A percentile compares a stretch with the other conserved stretches of the same genome.
These are phyloP conservation scores for Phytoseiulus persimilis DNA, from an alignment of 2,888 invertebrate genomes.

Conservation along the genomic window DNA sequence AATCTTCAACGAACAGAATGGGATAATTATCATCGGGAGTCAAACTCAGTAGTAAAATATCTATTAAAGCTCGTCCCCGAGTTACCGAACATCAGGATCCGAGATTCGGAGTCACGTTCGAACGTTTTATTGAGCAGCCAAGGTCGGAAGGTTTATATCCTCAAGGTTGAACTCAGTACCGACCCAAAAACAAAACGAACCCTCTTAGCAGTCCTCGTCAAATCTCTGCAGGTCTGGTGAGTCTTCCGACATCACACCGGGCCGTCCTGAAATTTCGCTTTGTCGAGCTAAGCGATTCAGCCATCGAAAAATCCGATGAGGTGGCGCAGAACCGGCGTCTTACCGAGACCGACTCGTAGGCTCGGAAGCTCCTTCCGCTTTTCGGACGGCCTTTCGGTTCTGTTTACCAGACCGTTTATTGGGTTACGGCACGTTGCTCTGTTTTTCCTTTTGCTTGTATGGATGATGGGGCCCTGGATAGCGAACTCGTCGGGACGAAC, in stretches of 20 bases:
- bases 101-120: not conserved
- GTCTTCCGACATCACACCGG: not conserved
- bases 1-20: not conserved
- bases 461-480: not conserved
- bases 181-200: not conserved
- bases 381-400: not conserved
- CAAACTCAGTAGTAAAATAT: not conserved
- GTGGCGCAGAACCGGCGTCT: not conserved
- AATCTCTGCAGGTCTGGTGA: not conserved
- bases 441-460: not conserved
- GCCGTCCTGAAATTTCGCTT: not conserved
- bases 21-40: not conserved
- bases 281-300: not conserved
- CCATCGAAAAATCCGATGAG: not conserved
- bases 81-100: not conserved
- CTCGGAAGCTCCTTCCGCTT: not conserved
- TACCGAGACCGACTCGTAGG: not conserved
- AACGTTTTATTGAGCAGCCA: not conserved
- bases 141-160: slow-evolving; percentile 5
- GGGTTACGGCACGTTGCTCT: not conserved
- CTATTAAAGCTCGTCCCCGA: not conserved
- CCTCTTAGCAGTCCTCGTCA: not conserved
- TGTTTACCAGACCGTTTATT: not conserved
- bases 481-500: not conserved
- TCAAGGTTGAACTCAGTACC: not conserved